Evolutionary conservation across 2,797 vertebrate species (phyloP).

Genomic region (Hippopotamyrus pictus): DNA sequence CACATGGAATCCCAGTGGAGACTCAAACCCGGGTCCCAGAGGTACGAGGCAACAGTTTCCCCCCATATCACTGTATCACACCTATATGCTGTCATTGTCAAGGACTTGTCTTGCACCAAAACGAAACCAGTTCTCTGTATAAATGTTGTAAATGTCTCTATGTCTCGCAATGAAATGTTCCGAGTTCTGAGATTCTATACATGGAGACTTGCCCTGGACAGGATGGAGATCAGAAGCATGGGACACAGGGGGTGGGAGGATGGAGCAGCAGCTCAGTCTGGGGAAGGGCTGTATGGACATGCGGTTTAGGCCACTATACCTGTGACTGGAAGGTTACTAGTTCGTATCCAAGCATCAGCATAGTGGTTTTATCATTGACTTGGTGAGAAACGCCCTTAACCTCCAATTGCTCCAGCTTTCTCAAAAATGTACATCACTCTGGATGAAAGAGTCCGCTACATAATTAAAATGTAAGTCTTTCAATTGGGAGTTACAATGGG

Average conservation of each 20-base stretch:
- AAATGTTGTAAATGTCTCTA: not conserved
- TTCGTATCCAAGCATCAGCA: not conserved
- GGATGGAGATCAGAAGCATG: not conserved
- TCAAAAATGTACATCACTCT: not conserved
- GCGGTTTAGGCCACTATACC: not conserved
- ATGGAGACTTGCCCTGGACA: not conserved
- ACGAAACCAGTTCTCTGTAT: not conserved
- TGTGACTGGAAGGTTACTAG: not conserved
- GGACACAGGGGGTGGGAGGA: not conserved
- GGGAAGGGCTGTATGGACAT: not conserved
- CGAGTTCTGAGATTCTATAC: not conserved
- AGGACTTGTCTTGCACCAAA: not conserved
- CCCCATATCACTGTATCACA: not conserved
- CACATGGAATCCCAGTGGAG: not conserved
- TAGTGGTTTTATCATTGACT: not conserved
- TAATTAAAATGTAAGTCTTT: not conserved
- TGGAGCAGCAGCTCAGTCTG: not conserved
- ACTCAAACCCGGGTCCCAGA: not conserved
- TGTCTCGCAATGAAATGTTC: not conserved
- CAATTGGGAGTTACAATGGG: not conserved
- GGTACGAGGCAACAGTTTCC: not conserved
- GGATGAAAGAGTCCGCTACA: not conserved
- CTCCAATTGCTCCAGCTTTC: not conserved
- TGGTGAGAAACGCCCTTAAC: not conserved
- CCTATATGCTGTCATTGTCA: not conserved